Percentiles rank a stretch among this genome's conserved stretches.
Conservation (phyloP, 2,113 vertebrate species). For the Psittacula cyanocephala region DNA sequence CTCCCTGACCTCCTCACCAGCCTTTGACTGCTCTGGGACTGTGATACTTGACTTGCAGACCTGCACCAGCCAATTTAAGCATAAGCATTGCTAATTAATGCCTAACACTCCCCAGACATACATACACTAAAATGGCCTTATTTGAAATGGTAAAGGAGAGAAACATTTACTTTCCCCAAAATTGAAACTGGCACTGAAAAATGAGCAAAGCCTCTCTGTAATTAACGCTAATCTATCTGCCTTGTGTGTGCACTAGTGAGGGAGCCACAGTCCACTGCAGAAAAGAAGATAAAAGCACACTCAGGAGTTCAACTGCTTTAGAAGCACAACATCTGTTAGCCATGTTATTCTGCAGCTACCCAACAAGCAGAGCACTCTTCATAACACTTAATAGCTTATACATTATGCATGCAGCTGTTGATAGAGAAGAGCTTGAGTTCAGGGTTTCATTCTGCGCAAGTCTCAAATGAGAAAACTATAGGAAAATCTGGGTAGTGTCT, state of each 20-base stretch:
- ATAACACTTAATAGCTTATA: background rate
- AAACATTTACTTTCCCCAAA: conserved; percentile 42
- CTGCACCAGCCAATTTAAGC: background rate
- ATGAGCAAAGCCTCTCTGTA: conserved; percentile 53
- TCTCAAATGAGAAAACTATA: background rate
- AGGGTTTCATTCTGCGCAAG: background rate
- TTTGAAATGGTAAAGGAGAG: conserved; percentile 38
- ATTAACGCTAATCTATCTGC: conserved; percentile 50
- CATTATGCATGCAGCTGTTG: background rate
- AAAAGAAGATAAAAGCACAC: conserved; percentile 37
- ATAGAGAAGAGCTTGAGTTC: conserved; percentile 2
- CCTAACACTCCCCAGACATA: background rate
- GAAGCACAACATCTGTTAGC: conserved; percentile 47
- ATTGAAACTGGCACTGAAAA: conserved; percentile 53
- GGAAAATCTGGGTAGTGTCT: background rate
- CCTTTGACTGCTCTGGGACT: background rate
- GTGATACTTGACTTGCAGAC: background rate
- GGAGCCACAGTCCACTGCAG: background rate
- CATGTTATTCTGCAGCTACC: conserved; percentile 17
- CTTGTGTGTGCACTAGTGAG: background rate
- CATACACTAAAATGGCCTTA: background rate
- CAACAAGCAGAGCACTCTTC: conserved; percentile 44
- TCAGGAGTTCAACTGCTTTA: conserved; percentile 41
- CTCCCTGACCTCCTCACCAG: rapidly evolving
- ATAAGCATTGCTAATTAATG: background rate